phyloP scores from a whole-genome alignment of 2,113 vertebrate genomes.

The Charadrius vociferus region DNA sequence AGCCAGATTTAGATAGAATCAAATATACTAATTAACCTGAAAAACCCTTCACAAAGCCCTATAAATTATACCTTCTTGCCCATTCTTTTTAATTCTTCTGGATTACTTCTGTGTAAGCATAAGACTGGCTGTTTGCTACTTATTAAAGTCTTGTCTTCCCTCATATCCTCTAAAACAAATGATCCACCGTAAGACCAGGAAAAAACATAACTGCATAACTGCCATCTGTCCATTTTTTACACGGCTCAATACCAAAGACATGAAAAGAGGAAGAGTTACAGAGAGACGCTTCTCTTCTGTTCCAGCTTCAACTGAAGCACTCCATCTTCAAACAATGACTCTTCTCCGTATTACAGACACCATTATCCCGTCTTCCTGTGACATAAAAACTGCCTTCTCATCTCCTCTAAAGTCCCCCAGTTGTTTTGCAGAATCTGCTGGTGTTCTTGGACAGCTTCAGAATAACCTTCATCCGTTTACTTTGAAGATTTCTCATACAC shows the following conservation, averaged over 20 bases:
- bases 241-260: background rate
- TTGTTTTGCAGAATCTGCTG: background rate
- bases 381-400: background rate
- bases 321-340: background rate
- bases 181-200: background rate
- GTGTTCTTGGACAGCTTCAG: background rate
- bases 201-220: background rate
- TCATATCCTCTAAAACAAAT: background rate
- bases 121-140: background rate
- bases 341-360: background rate
- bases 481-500: background rate
- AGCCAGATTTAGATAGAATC: background rate
- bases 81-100: background rate
- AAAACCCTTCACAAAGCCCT: background rate
- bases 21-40: background rate
- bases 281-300: background rate
- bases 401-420: background rate
- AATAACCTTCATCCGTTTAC: background rate
- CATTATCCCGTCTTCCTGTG: background rate
- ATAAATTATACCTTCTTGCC: background rate
- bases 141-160: background rate
- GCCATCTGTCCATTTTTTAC: background rate
- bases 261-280: background rate
- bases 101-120: background rate
- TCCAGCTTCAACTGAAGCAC: background rate